Conservation (phyloP, 2,888 invertebrate genomes). For the Bugulina stolonifera region DNA sequence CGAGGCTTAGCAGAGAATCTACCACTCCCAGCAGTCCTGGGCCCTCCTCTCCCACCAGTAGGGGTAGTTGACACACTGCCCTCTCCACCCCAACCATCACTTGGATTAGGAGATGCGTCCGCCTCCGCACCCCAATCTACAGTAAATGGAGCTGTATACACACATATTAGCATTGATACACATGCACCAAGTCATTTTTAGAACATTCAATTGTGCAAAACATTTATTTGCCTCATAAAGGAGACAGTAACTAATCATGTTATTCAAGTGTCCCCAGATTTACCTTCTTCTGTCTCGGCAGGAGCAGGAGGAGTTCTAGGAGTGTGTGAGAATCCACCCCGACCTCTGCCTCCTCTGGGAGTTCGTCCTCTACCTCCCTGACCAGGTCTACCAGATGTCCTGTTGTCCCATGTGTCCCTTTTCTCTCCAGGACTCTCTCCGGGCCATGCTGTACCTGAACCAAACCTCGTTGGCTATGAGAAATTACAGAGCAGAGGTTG, state of each 20-base stretch:
- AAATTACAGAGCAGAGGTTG: too few species aligned
- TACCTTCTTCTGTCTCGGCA: too few species aligned
- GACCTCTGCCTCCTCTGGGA: background rate
- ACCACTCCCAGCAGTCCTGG: background rate
- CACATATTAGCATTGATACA: too few species aligned
- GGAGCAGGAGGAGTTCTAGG: too few species aligned
- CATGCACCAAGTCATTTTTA: too few species aligned
- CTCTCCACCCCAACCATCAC: background rate
- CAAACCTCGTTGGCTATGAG: too few species aligned
- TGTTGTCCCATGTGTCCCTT: background rate
- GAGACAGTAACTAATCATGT: too few species aligned
- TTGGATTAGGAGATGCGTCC: background rate
- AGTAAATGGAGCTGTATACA: too few species aligned
- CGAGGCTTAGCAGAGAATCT: background rate
- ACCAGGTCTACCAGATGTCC: too few species aligned
- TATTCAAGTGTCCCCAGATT: too few species aligned
- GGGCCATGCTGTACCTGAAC: constrained; percentile 6
- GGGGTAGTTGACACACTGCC: background rate
- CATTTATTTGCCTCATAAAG: too few species aligned
- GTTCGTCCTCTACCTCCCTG: background rate
- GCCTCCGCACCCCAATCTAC: background rate
- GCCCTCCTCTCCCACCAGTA: background rate
- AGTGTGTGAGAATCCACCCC: background rate
- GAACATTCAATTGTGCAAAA: too few species aligned
- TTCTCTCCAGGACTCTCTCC: background rate